Conservation (phyloP, 2,113 vertebrate species). For the Notiomystis cincta region DNA sequence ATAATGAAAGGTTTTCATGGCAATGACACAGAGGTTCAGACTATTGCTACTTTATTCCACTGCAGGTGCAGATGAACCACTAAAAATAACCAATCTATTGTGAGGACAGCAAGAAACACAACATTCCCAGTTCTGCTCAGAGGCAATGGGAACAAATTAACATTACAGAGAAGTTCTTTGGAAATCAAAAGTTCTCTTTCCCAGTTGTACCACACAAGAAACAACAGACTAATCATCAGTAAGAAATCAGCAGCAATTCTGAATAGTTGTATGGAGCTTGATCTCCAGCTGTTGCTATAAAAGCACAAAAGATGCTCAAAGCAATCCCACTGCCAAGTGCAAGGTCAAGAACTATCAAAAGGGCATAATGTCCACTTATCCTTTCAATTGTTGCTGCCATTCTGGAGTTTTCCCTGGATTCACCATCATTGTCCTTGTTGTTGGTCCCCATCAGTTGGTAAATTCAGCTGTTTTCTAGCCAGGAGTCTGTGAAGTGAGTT, state of each 20-base stretch:
- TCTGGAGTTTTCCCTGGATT: background rate
- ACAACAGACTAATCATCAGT: conserved; percentile 75
- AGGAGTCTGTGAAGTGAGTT: background rate
- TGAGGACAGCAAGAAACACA: conserved; percentile 75
- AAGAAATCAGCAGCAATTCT: conserved; percentile 78
- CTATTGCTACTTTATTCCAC: conserved; percentile 61
- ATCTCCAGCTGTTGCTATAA: conserved; percentile 78
- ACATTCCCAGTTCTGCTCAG: conserved; percentile 76
- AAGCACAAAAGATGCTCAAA: conserved; percentile 78
- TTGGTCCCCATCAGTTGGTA: background rate
- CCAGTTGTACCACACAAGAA: conserved; percentile 70
- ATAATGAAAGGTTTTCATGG: background rate
- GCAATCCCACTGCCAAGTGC: conserved; percentile 72
- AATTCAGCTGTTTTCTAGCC: background rate
- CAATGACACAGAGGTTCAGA: background rate
- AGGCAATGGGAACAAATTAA: conserved; percentile 76
- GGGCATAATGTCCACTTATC: background rate
- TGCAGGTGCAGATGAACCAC: conserved; percentile 71
- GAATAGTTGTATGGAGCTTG: conserved; percentile 78
- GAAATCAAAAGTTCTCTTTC: conserved; percentile 42
- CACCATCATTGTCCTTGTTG: background rate
- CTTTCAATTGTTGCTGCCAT: background rate
- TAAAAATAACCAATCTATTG: conserved; percentile 76
- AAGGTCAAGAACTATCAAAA: background rate
- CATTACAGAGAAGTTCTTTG: conserved; percentile 48